These are phyloP conservation scores for Ecliptopera silaceata DNA, from an alignment of 2,888 invertebrate genomes.

Conservation along the genomic window DNA sequence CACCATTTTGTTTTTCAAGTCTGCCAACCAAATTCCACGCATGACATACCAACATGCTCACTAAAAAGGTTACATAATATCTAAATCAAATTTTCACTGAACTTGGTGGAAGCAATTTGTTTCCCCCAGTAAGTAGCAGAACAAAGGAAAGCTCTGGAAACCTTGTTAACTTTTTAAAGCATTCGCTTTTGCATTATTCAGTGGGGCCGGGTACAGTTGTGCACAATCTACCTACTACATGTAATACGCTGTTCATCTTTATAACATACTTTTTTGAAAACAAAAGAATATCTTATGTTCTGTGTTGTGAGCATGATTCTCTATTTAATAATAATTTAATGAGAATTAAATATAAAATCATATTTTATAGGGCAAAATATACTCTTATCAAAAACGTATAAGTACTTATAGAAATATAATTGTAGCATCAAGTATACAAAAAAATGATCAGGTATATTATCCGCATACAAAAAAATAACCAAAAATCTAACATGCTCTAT, in stretches of 20 bases:
- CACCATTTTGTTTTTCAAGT: not conserved
- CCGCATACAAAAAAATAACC: too few species aligned
- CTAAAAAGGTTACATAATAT: constrained; percentile 17
- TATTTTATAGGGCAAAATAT: too few species aligned
- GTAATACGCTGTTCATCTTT: constrained; percentile 14
- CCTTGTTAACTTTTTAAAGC: constrained; percentile 81
- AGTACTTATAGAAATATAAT: too few species aligned
- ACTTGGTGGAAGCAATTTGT: constrained; percentile 67
- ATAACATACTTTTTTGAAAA: constrained; percentile 7
- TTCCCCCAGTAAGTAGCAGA: constrained; percentile 67
- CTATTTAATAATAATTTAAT: too few species aligned
- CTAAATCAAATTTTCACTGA: constrained; percentile 50
- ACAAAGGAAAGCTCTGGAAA: constrained; percentile 77
- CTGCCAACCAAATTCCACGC: not conserved
- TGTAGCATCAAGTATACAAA: too few species aligned
- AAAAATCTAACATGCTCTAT: too few species aligned
- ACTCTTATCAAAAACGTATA: too few species aligned
- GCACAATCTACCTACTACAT: constrained; percentile 28
- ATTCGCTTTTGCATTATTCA: constrained; percentile 79
- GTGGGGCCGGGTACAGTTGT: constrained; percentile 51
- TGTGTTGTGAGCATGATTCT: not conserved
- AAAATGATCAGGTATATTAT: too few species aligned
- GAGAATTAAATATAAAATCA: too few species aligned
- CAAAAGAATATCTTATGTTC: too few species aligned
- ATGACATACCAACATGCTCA: constrained; percentile 1